Evolutionary conservation across 2,113 vertebrate genomes (phyloP).

Genomic region (Bombycilla garrulus): DNA sequence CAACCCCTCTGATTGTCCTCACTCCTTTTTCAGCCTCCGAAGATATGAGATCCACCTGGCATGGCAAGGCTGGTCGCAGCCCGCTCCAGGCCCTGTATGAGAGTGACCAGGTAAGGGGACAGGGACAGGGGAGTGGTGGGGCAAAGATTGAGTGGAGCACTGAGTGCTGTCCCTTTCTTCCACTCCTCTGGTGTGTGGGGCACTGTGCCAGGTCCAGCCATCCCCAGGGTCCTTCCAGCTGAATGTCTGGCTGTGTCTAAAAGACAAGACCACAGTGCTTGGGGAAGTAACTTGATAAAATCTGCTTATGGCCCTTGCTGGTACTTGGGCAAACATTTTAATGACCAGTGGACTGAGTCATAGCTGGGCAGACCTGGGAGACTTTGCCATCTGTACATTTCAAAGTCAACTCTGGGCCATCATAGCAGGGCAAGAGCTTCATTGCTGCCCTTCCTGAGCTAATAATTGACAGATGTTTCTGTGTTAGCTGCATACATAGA

Average conservation of each 20-base stretch:
- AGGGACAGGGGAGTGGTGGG: neutral
- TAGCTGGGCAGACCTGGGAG: neutral
- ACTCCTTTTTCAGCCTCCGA: conserved; percentile 65
- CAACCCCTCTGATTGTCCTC: neutral
- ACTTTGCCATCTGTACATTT: neutral
- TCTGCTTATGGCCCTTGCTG: neutral
- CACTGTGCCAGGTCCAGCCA: neutral
- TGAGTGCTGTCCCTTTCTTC: neutral
- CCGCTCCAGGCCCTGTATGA: conserved; percentile 85
- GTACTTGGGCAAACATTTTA: neutral
- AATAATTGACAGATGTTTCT: neutral
- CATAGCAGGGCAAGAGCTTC: neutral
- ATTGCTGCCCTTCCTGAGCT: neutral
- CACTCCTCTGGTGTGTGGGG: neutral
- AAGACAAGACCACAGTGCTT: neutral
- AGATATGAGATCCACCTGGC: conserved; percentile 67
- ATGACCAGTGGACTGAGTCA: neutral
- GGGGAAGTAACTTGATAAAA: neutral
- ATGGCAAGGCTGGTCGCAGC: conserved; percentile 78
- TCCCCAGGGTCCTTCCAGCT: fast-evolving
- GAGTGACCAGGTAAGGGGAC: conserved; percentile 83
- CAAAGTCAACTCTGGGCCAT: neutral
- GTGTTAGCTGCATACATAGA: neutral
- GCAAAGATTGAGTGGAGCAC: fast-evolving
- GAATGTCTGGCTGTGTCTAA: neutral